Evolutionary conservation across 1,140 invertebrate species (phyloP), one percentile per base, ranked within the genome.

Genomic region (Drosophila equinoxialis): DNA sequence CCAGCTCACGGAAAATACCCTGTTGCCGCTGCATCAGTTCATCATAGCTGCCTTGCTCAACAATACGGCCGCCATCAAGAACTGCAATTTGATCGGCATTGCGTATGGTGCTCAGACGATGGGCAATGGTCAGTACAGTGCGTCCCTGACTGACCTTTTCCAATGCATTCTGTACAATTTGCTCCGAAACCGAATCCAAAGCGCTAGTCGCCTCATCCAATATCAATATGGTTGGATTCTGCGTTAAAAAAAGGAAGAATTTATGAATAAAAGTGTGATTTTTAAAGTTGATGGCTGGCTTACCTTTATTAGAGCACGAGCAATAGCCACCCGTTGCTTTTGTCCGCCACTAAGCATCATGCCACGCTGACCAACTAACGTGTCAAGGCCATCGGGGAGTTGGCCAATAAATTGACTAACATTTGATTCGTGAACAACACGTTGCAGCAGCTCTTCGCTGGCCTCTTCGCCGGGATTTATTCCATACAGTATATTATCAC

Each of bases 161-260:
- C 20, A 98, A 92, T 6, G 97, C 97, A 86, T 97, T 95, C 85
- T 98, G 97, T 3, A 98, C 97, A 78, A 97, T 93, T 87, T 94
- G 94, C 93, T 99, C 98, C 7, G 97, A 98, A 83, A 98, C 96
- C 0, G 97, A 95, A 93, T 99, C 98, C 72, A 99, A 92, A 1
- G 98, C 98, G 94, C 97, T 98, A 58, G 97, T 98, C 33, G 97
- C 97, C 94, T 98, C 97, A 84, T 98, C 97, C 71, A 98, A 91
- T 54, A 98, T 94, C 10, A 98, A 93, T 74, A 98, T 97, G 92
- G 95, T 95, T 41, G 96, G 97, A 92, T 98, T 95, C 95, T 96
- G 91, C 30, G 39, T 11, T 37, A 0, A 10, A 14, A 20, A 3
- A 3, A 14, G 10, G 6, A 0, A 17, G 0, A 4, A 13, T 13